These are phyloP conservation scores for Onychostoma macrolepis DNA, from an alignment of 2,113 vertebrate species.

Conservation along the genomic window DNA sequence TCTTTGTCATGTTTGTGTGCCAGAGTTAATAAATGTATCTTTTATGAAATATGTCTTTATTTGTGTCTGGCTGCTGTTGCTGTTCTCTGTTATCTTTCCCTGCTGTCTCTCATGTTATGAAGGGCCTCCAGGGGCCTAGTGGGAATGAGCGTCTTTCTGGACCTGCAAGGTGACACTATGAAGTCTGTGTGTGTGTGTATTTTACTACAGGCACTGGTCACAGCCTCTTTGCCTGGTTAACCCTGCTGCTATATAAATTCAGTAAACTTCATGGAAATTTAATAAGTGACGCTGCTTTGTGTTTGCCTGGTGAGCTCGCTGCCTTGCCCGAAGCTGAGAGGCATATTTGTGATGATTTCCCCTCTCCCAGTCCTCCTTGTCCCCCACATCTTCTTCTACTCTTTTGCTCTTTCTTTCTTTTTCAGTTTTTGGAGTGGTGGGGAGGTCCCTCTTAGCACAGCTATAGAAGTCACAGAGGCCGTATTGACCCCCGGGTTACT, in stretches of 20 bases:
- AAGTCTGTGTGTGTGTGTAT: slow-evolving; percentile 44
- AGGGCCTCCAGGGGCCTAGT: slow-evolving; percentile 25
- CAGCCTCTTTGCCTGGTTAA: slow-evolving; percentile 66
- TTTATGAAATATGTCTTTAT: slow-evolving; percentile 16
- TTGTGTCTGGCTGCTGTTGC: slow-evolving; percentile 22
- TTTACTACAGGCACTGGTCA: slow-evolving; percentile 59
- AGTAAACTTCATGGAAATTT: slow-evolving; percentile 83
- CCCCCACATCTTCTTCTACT: slow-evolving; percentile 7
- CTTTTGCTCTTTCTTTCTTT: slow-evolving; percentile 19
- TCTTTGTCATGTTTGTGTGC: neutral
- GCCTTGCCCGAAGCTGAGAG: slow-evolving; percentile 70
- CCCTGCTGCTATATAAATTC: slow-evolving; percentile 71
- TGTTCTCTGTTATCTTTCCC: slow-evolving; percentile 1
- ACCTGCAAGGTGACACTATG: slow-evolving; percentile 33
- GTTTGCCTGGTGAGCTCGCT: slow-evolving; percentile 71
- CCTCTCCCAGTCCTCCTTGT: slow-evolving; percentile 51
- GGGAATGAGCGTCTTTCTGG: slow-evolving; percentile 1
- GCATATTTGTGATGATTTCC: slow-evolving; percentile 76
- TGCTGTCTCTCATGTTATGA: slow-evolving; percentile 31
- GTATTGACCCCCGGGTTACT: slow-evolving; percentile 71
- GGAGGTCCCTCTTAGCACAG: slow-evolving; percentile 70
- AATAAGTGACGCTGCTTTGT: slow-evolving; percentile 79
- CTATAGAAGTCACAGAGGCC: slow-evolving; percentile 68
- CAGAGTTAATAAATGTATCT: slow-evolving; percentile 10
- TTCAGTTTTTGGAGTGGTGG: slow-evolving; percentile 66